Conservation (phyloP, 2,888 invertebrate species). For the Macrosiphum euphorbiae region DNA sequence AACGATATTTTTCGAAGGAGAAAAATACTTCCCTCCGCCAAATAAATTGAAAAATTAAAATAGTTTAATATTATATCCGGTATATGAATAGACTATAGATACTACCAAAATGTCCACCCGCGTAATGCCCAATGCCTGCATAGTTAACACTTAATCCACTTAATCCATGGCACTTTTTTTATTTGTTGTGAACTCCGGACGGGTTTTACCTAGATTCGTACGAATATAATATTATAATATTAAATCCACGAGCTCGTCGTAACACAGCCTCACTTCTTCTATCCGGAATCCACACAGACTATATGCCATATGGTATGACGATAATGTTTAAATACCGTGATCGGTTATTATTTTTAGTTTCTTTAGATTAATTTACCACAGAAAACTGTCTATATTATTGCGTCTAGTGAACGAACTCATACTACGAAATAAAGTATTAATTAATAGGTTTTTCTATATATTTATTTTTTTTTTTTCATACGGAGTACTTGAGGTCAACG, state of each 20-base stretch:
- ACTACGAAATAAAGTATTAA: not conserved
- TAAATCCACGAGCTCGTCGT: not conserved
- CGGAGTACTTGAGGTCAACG: conserved; percentile 33
- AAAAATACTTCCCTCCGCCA: not conserved
- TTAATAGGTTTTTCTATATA: not conserved
- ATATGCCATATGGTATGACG: not conserved
- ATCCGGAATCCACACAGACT: not conserved
- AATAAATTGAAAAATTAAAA: not conserved
- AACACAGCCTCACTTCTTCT: not conserved
- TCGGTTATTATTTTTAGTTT: not conserved
- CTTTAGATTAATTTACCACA: not conserved
- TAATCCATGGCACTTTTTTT: not conserved
- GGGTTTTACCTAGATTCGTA: not conserved
- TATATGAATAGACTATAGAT: not conserved
- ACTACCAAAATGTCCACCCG: not conserved
- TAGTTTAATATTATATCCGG: not conserved
- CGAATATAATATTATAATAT: not conserved
- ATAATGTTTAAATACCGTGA: not conserved
- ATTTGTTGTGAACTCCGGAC: not conserved
- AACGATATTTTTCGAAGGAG: not conserved
- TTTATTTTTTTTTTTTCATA: not conserved
- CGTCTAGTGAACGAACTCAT: not conserved
- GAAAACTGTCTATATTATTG: not conserved
- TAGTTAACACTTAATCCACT: not conserved
- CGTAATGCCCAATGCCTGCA: not conserved